phyloP scores from a whole-genome alignment of 1,140 invertebrate species.

The Orchestia grillus region DNA sequence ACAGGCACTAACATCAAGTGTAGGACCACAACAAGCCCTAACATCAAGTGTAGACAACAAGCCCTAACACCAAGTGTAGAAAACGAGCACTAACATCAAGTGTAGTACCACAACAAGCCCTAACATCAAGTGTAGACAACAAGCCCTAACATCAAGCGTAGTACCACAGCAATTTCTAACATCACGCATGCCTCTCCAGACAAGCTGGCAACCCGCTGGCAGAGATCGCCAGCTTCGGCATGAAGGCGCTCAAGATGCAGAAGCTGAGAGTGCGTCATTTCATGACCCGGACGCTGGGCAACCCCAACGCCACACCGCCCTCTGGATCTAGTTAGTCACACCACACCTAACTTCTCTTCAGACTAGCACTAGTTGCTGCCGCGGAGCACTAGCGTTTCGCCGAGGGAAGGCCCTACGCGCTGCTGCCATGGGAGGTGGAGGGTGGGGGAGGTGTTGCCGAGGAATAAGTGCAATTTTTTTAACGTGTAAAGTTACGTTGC shows the following conservation, averaged over 20 bases:
- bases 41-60: too few species aligned
- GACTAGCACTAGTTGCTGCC: constrained; percentile 61
- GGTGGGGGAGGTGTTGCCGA: too few species aligned
- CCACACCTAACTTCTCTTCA: constrained; percentile 2
- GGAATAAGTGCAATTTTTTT: too few species aligned
- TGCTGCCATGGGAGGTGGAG: neutral
- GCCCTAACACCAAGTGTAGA: too few species aligned
- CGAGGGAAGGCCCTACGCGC: constrained; percentile 49
- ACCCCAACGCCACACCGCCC: constrained; percentile 47
- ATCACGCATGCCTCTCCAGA: neutral
- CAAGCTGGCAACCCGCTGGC: constrained; percentile 62
- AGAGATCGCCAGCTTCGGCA: constrained; percentile 67
- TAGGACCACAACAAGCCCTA: too few species aligned
- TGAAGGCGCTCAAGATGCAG: constrained; percentile 68
- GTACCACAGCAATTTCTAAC: too few species aligned
- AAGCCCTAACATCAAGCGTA: too few species aligned
- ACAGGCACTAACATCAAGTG: too few species aligned
- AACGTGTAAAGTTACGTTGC: too few species aligned
- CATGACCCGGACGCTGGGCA: constrained; percentile 66
- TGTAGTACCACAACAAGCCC: too few species aligned
- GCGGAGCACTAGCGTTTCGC: constrained; percentile 63
- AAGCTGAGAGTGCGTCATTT: constrained; percentile 68
- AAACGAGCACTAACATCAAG: too few species aligned
- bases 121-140: too few species aligned
- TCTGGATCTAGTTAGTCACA: constrained; percentile 41